A percentile compares a stretch with the other conserved stretches of the same genome.
phyloP scores from a whole-genome alignment of 1,140 invertebrate species.

The Drosophila elegans region DNA sequence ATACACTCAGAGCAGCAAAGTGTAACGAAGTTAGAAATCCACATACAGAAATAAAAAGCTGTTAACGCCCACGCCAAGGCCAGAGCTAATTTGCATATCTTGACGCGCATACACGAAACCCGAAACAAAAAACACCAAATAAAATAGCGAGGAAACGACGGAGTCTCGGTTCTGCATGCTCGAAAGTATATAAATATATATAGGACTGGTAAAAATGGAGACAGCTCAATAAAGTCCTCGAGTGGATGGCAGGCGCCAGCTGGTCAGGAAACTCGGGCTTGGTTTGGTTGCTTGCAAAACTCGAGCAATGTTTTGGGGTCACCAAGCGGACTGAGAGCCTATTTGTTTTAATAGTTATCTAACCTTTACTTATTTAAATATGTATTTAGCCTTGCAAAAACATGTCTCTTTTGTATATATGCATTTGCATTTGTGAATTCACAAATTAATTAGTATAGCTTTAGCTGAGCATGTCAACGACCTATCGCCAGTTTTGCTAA shows the following conservation, averaged over 20 bases:
- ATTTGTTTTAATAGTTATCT: background rate
- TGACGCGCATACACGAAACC: constrained; percentile 47
- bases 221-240: constrained; percentile 26
- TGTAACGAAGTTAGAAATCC: constrained; percentile 82
- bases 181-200: constrained; percentile 25
- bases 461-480: constrained; percentile 20
- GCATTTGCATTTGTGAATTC: constrained; percentile 1
- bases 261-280: background rate
- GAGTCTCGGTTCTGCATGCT: constrained; percentile 7
- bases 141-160: constrained; percentile 19
- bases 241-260: constrained; percentile 9
- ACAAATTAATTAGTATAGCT: constrained; percentile 2
- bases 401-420: background rate
- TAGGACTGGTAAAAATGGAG: constrained; percentile 14
- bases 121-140: constrained; percentile 33
- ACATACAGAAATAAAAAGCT: constrained; percentile 48
- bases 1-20: constrained; percentile 62
- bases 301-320: background rate
- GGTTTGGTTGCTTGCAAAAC: background rate
- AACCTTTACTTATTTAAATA: constrained; percentile 1
- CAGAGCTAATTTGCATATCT: constrained; percentile 80
- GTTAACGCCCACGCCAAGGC: constrained; percentile 83
- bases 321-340: background rate
- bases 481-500: background rate
- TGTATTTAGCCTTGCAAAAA: constrained; percentile 1